A percentile compares a stretch with the other conserved stretches of the same genome.
These are phyloP conservation scores for Vulpes ferrilata DNA, from an alignment of 2,113 vertebrate species.

Conservation along the genomic window DNA sequence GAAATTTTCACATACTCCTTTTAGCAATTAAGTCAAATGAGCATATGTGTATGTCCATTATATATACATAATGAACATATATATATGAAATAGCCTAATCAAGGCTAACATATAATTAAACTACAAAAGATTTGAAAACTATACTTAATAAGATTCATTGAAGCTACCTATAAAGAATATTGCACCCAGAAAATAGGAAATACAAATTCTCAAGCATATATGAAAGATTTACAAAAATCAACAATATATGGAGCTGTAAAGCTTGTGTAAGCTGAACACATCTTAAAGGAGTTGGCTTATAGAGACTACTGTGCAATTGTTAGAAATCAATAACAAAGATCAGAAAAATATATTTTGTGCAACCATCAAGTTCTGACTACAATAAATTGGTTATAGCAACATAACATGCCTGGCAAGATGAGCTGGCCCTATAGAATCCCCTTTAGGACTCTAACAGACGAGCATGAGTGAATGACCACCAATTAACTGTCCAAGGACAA, in stretches of 20 bases:
- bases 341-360: not conserved
- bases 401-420: not conserved
- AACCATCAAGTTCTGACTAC: not conserved
- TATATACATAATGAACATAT: too few relatives aligned
- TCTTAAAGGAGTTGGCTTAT: not conserved
- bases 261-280: not conserved
- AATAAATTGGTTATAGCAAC: not conserved
- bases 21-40: not conserved
- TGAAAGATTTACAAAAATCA: not conserved
- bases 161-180: not conserved
- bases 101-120: not conserved
- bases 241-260: not conserved
- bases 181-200: not conserved
- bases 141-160: not conserved
- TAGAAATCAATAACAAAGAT: conserved; percentile 34
- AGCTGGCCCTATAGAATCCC: not conserved
- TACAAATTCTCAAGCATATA: not conserved
- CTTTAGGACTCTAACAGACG: not conserved
- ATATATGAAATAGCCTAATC: not conserved
- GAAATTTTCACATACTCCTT: not conserved
- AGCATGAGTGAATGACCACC: not conserved
- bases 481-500: accelerated
- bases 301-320: not conserved
- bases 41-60: not conserved
- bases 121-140: not conserved